A percentile compares a stretch with the other conserved stretches of the same genome.
Evolutionary conservation across 2,113 vertebrate species (phyloP).

Genomic region (Tetrax tetrax): DNA sequence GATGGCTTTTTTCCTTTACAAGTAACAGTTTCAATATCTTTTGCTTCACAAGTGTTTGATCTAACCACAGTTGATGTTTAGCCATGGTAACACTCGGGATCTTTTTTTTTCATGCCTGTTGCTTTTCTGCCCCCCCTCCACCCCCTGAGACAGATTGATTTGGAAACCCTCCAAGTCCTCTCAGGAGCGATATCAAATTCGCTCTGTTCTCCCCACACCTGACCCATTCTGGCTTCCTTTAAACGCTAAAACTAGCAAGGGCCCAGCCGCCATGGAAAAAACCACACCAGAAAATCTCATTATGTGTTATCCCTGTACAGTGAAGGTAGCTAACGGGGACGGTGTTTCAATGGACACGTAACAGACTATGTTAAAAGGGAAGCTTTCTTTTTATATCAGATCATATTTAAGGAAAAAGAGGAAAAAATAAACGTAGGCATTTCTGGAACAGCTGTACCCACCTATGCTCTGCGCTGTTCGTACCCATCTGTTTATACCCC

Average conservation of each 20-base stretch:
- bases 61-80: conserved; percentile 51
- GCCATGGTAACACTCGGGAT: conserved; percentile 31
- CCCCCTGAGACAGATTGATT: conserved; percentile 17
- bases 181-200: conserved; percentile 28
- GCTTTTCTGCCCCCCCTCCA: neutral
- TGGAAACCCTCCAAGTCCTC: conserved; percentile 38
- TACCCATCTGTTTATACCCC: neutral
- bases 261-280: neutral
- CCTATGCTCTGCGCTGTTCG: neutral
- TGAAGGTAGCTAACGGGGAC: neutral
- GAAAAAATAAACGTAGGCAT: neutral
- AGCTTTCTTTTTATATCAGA: neutral
- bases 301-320: neutral
- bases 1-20: conserved; percentile 27
- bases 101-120: conserved; percentile 30
- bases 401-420: neutral
- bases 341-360: neutral
- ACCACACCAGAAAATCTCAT: neutral
- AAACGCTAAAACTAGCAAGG: neutral
- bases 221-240: conserved; percentile 39
- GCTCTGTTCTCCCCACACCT: conserved; percentile 24
- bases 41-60: conserved; percentile 51
- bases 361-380: neutral
- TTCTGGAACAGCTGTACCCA: neutral
- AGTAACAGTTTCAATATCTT: conserved; percentile 22